Conservation (phyloP, 2,888 invertebrate genomes). For the Boloria selene region DNA sequence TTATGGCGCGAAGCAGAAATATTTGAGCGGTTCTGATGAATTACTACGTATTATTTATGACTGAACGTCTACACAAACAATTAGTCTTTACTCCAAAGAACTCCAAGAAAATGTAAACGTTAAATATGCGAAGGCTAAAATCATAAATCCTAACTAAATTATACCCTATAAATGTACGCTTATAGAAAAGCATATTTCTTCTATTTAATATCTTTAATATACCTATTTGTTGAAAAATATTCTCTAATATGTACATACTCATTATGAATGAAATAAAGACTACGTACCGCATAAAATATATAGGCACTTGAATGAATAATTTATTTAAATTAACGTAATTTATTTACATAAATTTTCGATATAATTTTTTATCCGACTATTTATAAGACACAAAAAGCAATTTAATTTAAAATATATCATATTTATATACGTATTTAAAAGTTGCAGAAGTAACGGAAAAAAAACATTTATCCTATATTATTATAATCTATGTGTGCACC, state of each 20-base stretch:
- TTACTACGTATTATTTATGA: slow-evolving; percentile 67
- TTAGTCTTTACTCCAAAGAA: slow-evolving; percentile 39
- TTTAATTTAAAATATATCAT: background rate
- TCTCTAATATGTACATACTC: background rate
- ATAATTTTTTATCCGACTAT: background rate
- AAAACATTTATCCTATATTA: slow-evolving; percentile 20
- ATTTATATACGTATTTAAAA: background rate
- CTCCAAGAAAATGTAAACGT: slow-evolving; percentile 8
- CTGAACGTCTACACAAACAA: slow-evolving; percentile 50
- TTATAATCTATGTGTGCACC: slow-evolving; percentile 39
- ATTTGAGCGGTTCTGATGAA: slow-evolving; percentile 73
- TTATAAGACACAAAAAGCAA: background rate
- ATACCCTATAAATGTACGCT: background rate
- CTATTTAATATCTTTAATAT: slow-evolving; percentile 2
- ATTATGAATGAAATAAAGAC: slow-evolving; percentile 12
- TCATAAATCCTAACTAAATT: slow-evolving; percentile 2
- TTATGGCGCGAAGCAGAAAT: slow-evolving; percentile 78
- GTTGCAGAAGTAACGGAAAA: background rate
- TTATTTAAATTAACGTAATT: slow-evolving; percentile 4
- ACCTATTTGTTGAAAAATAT: background rate
- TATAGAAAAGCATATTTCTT: background rate
- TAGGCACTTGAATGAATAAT: slow-evolving; percentile 16
- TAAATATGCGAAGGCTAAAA: background rate
- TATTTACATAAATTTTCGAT: slow-evolving; percentile 10
- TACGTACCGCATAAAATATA: slow-evolving; percentile 8